Base-by-base conservation (phyloP, 2,888 invertebrate species). In the Zhuqinia jingwanae region DNA sequence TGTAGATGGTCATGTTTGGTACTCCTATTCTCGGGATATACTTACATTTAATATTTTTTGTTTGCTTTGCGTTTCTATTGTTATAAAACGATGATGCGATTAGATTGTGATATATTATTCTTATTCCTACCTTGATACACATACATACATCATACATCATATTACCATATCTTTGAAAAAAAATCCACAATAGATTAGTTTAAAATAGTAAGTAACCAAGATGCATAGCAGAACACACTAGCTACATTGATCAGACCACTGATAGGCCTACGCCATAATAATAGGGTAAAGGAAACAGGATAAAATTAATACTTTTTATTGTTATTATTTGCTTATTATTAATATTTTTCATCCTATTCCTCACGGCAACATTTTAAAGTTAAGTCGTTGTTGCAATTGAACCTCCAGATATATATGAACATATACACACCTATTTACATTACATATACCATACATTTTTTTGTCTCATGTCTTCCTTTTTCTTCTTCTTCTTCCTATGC, bases 291-390 rank as follows among this genome's bases (percentile, higher is more conserved):
- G 58, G 56, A 70, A 70, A 70, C 47, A 15, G 45, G 47, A 70
- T 70, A 70, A 70, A 70, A 70, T 47, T 70, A 70, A 70, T 70
- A 45, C 47, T 70, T 70, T 70, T 70, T 45, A 58, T 77, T 58
- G 36, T 58, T 36, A 30, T 77, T 60, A 36, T 45, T 60, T 36
- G n/a, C n/a, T 17, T 56, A n/a, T n/a, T n/a, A n/a, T n/a, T n/a
- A n/a, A 25, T 70, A 47, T 15, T 47, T 47, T 22, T 47, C 70
- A 47, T 70, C 45, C 45, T 47, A 45, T 70, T 70, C 70, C 70
- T 70, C 25, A 47, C 70, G 70, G 70, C 70, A 70, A 70, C 42
- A 20, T 30, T 56, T 36, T 36, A 2, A 17, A 13, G 60, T 20
- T 20, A 22, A 60, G 17, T 11, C 13, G 22, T 20, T 2, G 22